Conservation (phyloP, 2,113 vertebrate genomes). For the Fulmarus glacialis region DNA sequence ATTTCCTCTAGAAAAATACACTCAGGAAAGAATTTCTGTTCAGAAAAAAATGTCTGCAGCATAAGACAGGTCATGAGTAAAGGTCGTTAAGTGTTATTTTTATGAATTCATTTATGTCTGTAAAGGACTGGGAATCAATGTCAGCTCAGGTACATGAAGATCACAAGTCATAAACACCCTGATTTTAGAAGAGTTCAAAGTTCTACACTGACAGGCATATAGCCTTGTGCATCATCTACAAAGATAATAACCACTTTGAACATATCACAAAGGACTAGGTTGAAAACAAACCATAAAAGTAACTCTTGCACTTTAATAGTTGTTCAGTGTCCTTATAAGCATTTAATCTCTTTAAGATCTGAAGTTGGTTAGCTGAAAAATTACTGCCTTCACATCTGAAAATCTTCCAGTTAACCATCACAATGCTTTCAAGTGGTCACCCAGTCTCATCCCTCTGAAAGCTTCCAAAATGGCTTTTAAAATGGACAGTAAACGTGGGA, state of each 20-base stretch:
- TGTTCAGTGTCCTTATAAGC: neutral
- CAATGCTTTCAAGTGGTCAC: neutral
- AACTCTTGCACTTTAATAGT: neutral
- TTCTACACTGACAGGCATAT: neutral
- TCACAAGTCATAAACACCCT: neutral
- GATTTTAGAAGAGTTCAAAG: neutral
- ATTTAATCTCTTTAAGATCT: neutral
- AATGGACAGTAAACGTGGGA: neutral
- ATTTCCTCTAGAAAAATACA: neutral
- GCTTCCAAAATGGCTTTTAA: neutral
- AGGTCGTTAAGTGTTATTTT: accelerated
- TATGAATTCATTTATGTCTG: neutral
- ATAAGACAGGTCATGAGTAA: neutral
- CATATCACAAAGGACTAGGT: neutral
- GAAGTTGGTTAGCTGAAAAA: neutral
- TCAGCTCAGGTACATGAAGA: neutral
- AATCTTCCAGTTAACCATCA: neutral
- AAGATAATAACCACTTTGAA: neutral
- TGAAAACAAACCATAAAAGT: neutral
- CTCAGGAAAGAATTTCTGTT: neutral
- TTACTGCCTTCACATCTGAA: neutral
- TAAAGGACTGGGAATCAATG: neutral
- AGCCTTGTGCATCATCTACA: neutral
- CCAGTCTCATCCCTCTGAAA: neutral
- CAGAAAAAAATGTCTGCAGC: neutral